Evolutionary conservation across 2,888 invertebrate genomes (phyloP).

Genomic region (Stomorhina lunata): DNA sequence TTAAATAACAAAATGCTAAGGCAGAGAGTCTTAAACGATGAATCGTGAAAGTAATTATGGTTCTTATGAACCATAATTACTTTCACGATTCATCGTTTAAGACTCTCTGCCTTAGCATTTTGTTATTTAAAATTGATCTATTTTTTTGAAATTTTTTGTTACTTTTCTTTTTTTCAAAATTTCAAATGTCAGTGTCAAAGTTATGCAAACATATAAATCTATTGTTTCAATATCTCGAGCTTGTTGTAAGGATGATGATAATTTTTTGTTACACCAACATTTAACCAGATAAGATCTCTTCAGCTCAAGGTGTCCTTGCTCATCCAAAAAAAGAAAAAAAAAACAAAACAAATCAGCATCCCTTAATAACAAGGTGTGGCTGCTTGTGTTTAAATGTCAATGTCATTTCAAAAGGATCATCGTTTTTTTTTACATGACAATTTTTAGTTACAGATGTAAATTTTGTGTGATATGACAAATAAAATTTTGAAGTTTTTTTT

Average conservation of each 20-base stretch:
- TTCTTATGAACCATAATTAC: background rate
- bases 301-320: too few species aligned
- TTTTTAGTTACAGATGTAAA: constrained; percentile 26
- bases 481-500: background rate
- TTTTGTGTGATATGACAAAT: constrained; percentile 1
- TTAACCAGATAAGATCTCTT: background rate
- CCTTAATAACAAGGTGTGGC: constrained; percentile 22
- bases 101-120: background rate
- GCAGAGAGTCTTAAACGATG: background rate
- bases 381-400: background rate
- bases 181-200: background rate
- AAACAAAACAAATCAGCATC: constrained; percentile 40
- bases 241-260: background rate
- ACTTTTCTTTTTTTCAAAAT: background rate
- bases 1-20: background rate
- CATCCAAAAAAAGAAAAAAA: too few species aligned
- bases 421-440: background rate
- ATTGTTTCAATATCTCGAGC: background rate
- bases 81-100: background rate
- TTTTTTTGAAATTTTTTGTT: background rate
- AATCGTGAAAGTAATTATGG: background rate
- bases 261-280: background rate
- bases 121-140: background rate
- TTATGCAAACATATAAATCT: constrained; percentile 2
- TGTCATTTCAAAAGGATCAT: background rate